These are phyloP conservation scores for Lucinisca nassula DNA, from an alignment of 2,888 invertebrate species.

Conservation along the genomic window DNA sequence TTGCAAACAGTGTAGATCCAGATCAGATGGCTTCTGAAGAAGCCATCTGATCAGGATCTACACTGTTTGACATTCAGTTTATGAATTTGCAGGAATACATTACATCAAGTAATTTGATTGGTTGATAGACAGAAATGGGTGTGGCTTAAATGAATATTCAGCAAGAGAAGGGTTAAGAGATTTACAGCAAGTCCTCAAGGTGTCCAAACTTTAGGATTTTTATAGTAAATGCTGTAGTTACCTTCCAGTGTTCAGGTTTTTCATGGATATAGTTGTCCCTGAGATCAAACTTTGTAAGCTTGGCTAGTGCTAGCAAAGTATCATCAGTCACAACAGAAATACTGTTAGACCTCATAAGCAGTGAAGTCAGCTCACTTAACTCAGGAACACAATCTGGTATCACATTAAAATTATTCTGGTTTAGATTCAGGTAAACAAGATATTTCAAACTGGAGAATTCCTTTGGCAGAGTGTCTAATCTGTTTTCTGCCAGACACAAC, in stretches of 20 bases:
- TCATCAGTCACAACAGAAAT: conserved; percentile 81
- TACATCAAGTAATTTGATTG: too few species aligned
- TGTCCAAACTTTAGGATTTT: too few species aligned
- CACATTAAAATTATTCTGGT: conserved; percentile 78
- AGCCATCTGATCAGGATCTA: too few species aligned
- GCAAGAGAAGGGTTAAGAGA: too few species aligned
- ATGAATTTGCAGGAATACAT: too few species aligned
- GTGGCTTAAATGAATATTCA: too few species aligned
- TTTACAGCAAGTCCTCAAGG: too few species aligned
- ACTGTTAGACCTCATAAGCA: conserved; percentile 80
- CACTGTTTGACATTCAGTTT: too few species aligned
- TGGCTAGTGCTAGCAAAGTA: conserved; percentile 80
- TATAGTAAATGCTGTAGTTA: too few species aligned
- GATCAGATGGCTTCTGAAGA: too few species aligned
- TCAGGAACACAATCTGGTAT: conserved; percentile 81
- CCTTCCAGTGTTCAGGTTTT: conserved; percentile 86
- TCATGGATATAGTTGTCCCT: conserved; percentile 81
- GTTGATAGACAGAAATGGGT: too few species aligned
- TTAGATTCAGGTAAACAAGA: conserved; percentile 83
- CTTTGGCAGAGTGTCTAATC: conserved; percentile 77
- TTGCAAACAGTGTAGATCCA: too few species aligned
- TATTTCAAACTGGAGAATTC: conserved; percentile 73
- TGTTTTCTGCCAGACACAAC: conserved; percentile 85
- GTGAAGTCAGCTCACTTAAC: conserved; percentile 73
- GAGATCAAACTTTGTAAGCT: conserved; percentile 85